Evolutionary conservation across 2,113 vertebrate genomes (phyloP), one percentile per base, ranked within the genome.

Genomic region (Tetrax tetrax): DNA sequence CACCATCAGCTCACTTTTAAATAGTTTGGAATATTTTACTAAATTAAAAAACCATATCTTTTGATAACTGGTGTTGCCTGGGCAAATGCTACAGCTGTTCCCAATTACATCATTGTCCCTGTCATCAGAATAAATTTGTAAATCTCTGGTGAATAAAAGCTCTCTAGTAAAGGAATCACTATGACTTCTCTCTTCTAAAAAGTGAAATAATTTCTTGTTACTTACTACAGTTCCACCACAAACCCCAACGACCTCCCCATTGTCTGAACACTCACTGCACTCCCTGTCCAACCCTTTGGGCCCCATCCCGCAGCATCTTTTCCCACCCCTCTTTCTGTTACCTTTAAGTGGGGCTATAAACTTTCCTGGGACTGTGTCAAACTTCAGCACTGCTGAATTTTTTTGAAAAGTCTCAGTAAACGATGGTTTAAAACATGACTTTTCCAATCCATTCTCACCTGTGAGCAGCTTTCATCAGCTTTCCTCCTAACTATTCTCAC

Each of bases 61-160:
- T 88, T 89, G 43, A 93, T 89, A 87, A 27, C 38, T 84, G 28
- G 8, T 64, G n/a, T 71, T 92, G 56, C 70, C 77, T 90, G 88
- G 47, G 57, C 53, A 95, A 93, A 91, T 45, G 37, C 48, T 90
- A 50, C 80, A 91, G 63, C 79, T 86, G 68, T 54, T 93, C 57
- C 66, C 66, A 84, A 54, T 68, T 86, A 37, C 41, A 17, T 19
- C 82, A 48, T 25, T 45, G 45, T 69, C 53, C 74, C 63, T 70
- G 29, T n/a, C 60, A 66, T 28, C 35, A 70, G 31, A 87, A 83
- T 7, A 24, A 20, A 77, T 68, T 9, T 77, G 78, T 54, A 78
- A 63, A 74, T 41, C 13, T 51, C 22, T 54, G 19, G 5, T 81
- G 80, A 92, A 91, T 43, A 68, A 76, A 95, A 71, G 25, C 72